A percentile compares a stretch with the other conserved stretches of the same genome.
phyloP scores from a whole-genome alignment of 2,797 vertebrate species.

The Sitta carolinensis region DNA sequence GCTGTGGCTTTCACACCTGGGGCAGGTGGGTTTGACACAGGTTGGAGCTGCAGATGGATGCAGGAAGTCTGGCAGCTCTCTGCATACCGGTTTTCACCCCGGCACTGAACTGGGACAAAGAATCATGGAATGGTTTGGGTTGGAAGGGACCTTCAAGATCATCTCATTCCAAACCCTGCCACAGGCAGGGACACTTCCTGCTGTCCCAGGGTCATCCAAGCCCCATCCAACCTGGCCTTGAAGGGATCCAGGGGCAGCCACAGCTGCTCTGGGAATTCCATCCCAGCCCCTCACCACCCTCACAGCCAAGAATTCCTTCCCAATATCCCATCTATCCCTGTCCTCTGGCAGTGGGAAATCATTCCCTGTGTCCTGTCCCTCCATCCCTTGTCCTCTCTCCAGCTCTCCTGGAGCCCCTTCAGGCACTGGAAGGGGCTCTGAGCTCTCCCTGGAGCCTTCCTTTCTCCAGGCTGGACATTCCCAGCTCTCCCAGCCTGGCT shows the following conservation, averaged over 20 bases:
- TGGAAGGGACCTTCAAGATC: background rate
- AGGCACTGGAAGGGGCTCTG: background rate
- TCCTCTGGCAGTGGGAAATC: background rate
- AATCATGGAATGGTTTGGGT: background rate
- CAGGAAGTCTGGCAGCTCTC: background rate
- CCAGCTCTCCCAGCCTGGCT: background rate
- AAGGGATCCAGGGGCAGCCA: background rate
- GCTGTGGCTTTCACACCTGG: background rate
- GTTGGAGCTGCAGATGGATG: background rate
- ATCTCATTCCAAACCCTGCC: rapidly evolving
- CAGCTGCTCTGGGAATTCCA: background rate
- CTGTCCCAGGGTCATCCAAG: rapidly evolving
- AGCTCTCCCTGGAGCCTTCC: rapidly evolving
- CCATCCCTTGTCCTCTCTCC: background rate
- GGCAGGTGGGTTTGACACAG: background rate
- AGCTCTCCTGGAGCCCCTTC: background rate
- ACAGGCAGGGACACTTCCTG: background rate
- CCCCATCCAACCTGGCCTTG: rapidly evolving
- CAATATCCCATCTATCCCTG: rapidly evolving
- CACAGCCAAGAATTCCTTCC: rapidly evolving
- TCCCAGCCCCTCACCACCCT: rapidly evolving
- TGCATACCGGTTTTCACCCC: background rate
- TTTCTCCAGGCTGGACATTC: rapidly evolving
- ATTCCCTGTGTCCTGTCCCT: background rate
- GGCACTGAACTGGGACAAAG: too few relatives aligned